Evolutionary conservation across 2,113 vertebrate species (phyloP).

Genomic region (Laticauda laticaudata): DNA sequence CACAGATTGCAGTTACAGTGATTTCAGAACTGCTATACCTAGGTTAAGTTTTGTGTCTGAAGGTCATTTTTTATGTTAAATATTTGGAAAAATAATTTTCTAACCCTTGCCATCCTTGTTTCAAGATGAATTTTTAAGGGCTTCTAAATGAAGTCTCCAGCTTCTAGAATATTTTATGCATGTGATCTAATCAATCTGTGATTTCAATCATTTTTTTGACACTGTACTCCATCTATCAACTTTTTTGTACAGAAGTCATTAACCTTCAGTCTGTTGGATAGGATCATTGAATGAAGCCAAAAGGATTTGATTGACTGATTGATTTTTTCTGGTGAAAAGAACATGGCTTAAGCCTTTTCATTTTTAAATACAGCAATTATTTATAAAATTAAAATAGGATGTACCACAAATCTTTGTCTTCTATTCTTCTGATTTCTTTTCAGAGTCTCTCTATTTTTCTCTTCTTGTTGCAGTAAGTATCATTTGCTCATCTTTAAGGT

Average conservation of each 20-base stretch:
- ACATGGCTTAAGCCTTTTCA: neutral
- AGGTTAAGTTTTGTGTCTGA: neutral
- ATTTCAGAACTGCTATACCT: neutral
- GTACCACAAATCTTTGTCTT: neutral
- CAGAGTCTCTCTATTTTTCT: neutral
- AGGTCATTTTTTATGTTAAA: neutral
- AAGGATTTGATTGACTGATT: neutral
- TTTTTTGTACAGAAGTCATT: neutral
- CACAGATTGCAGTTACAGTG: neutral
- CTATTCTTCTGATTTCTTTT: neutral
- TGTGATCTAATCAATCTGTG: constrained; percentile 6
- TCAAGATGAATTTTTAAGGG: neutral
- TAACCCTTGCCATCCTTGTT: neutral
- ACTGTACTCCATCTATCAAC: neutral
- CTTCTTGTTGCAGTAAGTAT: neutral
- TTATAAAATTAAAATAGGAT: neutral
- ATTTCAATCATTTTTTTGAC: constrained; percentile 14
- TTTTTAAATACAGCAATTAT: neutral
- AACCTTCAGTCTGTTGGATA: constrained; percentile 9
- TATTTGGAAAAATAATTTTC: constrained; percentile 10
- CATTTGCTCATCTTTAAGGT: neutral
- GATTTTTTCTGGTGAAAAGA: neutral
- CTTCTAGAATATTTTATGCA: neutral
- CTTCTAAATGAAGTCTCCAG: neutral
- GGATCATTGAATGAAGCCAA: neutral